Evolutionary conservation across 2,888 invertebrate species (phyloP).

Genomic region (Sphaerophoria taeniata): DNA sequence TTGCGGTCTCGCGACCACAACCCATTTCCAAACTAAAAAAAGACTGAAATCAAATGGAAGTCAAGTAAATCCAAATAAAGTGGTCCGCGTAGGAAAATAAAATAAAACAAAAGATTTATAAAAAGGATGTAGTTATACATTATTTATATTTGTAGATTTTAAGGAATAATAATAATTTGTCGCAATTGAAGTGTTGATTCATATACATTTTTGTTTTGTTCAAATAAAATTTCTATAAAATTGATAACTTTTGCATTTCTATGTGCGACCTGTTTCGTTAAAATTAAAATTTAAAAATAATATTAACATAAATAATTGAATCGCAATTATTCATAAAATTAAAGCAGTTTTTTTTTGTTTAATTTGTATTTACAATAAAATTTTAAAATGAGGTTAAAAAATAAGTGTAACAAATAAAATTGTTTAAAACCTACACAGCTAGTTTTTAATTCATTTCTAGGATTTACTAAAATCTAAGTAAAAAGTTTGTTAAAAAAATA

Average conservation of each 20-base stretch:
- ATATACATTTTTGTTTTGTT: conserved; percentile 31
- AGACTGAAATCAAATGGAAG: no score
- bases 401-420: conserved; percentile 55
- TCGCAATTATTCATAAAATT: conserved; percentile 38
- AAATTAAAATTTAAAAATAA: conserved; percentile 60
- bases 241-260: conserved; percentile 39
- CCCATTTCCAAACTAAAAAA: no score
- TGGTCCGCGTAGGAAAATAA: background rate
- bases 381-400: conserved; percentile 30
- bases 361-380: conserved; percentile 62
- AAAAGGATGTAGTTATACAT: conserved; percentile 28
- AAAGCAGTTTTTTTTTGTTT: conserved; percentile 28
- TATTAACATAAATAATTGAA: conserved; percentile 56
- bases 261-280: background rate
- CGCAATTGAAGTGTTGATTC: conserved; percentile 33
- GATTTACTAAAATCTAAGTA: conserved; percentile 43
- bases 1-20: no score
- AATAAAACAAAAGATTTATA: conserved; percentile 1
- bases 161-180: conserved; percentile 19
- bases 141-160: conserved; percentile 58
- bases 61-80: background rate
- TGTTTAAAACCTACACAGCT: conserved; percentile 47
- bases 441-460: conserved; percentile 34
- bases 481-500: conserved; percentile 19
- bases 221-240: conserved; percentile 55